Conservation (phyloP, 2,113 vertebrate genomes). For the Triplophysa dalaica region DNA sequence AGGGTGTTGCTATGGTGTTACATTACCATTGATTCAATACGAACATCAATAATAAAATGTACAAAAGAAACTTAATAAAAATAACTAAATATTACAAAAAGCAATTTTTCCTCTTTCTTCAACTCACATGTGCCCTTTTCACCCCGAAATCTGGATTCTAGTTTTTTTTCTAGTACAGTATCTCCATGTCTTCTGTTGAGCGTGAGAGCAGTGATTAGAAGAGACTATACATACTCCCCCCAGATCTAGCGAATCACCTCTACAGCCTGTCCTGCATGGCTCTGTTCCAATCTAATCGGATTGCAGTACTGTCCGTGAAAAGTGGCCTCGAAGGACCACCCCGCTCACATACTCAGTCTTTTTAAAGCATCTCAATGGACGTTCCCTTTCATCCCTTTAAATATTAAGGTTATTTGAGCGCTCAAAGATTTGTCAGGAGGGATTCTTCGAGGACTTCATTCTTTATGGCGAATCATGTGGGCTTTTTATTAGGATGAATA, state of each 20-base stretch:
- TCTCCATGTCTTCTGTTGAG: conserved; percentile 36
- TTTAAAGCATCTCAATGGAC: conserved; percentile 61
- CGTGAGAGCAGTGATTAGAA: conserved; percentile 52
- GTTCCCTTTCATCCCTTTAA: conserved; percentile 62
- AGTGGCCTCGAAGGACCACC: conserved; percentile 64
- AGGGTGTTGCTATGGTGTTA: too few relatives aligned
- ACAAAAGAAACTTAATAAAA: not conserved
- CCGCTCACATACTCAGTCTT: conserved; percentile 63
- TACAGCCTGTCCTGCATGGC: conserved; percentile 58
- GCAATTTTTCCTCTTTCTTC: not conserved
- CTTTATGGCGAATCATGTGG: conserved; percentile 18
- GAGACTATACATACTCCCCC: conserved; percentile 47
- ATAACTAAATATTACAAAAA: not conserved
- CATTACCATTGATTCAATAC: too few relatives aligned
- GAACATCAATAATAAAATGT: not conserved
- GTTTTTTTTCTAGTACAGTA: conserved; percentile 34
- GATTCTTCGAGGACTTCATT: conserved; percentile 63
- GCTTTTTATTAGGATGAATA: conserved; percentile 33
- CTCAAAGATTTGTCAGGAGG: conserved; percentile 61
- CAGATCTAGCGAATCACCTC: conserved; percentile 57
- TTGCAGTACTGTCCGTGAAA: conserved; percentile 61
- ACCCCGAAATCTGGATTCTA: not conserved
- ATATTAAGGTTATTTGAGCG: conserved; percentile 59
- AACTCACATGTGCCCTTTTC: not conserved
- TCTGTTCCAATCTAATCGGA: conserved; percentile 67